Evolutionary conservation across 2,888 invertebrate genomes (phyloP), one percentile per base, ranked within the genome.

Genomic region (Isotomurus palustris): DNA sequence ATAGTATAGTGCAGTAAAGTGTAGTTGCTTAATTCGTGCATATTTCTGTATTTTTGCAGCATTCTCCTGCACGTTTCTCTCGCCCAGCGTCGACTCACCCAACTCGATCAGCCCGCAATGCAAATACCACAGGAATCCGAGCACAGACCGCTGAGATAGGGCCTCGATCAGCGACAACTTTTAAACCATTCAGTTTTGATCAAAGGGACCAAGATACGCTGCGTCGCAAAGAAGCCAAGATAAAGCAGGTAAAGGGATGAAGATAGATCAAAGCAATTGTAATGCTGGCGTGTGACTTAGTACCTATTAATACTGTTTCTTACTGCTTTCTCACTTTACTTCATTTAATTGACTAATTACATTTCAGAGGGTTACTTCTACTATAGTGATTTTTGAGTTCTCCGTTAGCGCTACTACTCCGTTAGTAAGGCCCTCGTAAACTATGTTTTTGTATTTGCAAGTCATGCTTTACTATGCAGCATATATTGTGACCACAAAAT

Each of bases 131-230:
- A 14, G 35, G 47, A 22, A 41, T 40, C 1, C 55, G 45, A 40
- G 8, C 32, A 32, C 32, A 32, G 32, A 32, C 8, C 8, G 8
- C 8, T 14, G 44, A 40, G 10, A 54, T 53, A 36, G 56, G 62
- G 17, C 61, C 60, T 12, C 60, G 54, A 27, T 14, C 38, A 21
- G 43, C 43, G 5, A 71, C 71, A 10, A 60, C 59, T 2, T 44
- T 66, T 2, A 47, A 76, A 53, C 86, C 86, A 14, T 87, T 87
- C 71, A 85, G 84, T 64, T 88, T 88, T 76, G 85, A 85, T 58
- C 77, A 81, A 53, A 75, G 84, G 14, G 81, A 86, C 73, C 82
- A 81, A 71, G 75, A 79, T 55, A 69, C 81, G 25, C 76, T 78
- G 50, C 76, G 77, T 40, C 81, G 79, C 54, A 83, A 81, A 64